Base-by-base conservation (phyloP, 2,113 vertebrate genomes). In the Cebidichthys violaceus region DNA sequence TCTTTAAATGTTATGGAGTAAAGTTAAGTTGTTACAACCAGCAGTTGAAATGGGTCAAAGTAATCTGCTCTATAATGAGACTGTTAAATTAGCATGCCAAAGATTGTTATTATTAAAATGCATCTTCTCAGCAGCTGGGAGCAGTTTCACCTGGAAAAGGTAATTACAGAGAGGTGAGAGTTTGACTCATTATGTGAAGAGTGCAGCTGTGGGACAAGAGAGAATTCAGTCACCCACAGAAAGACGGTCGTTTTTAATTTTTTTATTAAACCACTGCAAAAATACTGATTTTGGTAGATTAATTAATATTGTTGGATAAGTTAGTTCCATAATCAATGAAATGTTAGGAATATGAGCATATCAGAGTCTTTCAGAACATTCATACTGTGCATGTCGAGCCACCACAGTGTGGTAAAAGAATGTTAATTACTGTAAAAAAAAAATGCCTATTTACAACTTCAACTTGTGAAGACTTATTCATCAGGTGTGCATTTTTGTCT, bases 191-290 rank as follows among this genome's bases (percentile, higher is more conserved):
- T 75, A 54, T 22, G 64, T 69, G 45, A 69, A 62, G 27, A 62
- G 22, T 69, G 47, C 64, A 79, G 64, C 62, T 75, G 76, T 45
- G 10, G 45, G 29, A 64, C 55, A 83, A 72, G n/a, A 41, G 11
- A 24, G 18, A 18, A 5, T 59, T 59, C 4, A 29, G 27, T 76
- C 13, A 41, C 15, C 35, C 39, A 73, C 24, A 47, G 22, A 37
- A 1, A 52, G 14, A 29, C 11, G 24, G 14, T 11, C 18, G 9
- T 3, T 55, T 27, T 55, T 41, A 24, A 55, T 62, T 29, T 5
- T 62, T 52, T 29, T 6, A 22, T 39, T 29, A n/a, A 22, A 59
- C 37, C 18, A 27, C 54, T 20, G 20, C 29, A 62, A 20, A 24
- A 35, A n/a, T 1, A 43, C 8, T 62, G 27, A 24, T 20, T 6